Evolutionary conservation across 1,140 invertebrate genomes (phyloP), one percentile per base, ranked within the genome.

Genomic region (Homarus americanus): DNA sequence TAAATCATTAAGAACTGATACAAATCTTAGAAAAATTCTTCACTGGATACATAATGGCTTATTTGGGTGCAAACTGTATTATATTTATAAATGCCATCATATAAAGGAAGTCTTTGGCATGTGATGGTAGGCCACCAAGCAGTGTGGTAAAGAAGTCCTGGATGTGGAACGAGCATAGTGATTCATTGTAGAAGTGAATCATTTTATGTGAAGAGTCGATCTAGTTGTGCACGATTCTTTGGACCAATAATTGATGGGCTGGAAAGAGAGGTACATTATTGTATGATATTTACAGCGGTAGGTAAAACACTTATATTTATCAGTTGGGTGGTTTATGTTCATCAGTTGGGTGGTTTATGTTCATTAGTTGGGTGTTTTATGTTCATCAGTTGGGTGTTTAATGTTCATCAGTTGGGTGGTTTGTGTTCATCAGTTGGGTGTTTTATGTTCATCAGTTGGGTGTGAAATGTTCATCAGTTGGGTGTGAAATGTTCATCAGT

Each of bases 241-340:
- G n/a, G n/a, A 32, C 63, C 17, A 69, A 24, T 63, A 7, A 9
- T 32, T 9, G 28, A 1, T 28, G 32, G 28, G 12, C 63, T 69
- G 63, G 63, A 69, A 69, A 24, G 63, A 69, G 28, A 69, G 44
- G n/a, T n/a, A n/a, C n/a, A n/a, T n/a, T n/a, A n/a, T n/a, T n/a
- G n/a, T n/a, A n/a, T n/a, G n/a, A n/a, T n/a, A n/a, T n/a, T n/a
- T n/a, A n/a, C n/a, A n/a, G n/a, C n/a, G n/a, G n/a, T n/a, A n/a
- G n/a, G n/a, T n/a, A n/a, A n/a, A n/a, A n/a, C n/a, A n/a, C n/a
- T n/a, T n/a, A n/a, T n/a, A n/a, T n/a, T n/a, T n/a, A n/a, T n/a
- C n/a, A n/a, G n/a, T n/a, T n/a, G n/a, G n/a, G n/a, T n/a, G n/a
- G n/a, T n/a, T n/a, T n/a, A n/a, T n/a, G n/a, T n/a, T n/a, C n/a